Percentiles rank a stretch among this genome's conserved stretches.
Conservation (phyloP, 1,140 invertebrate genomes). For the Megalopta genalis region DNA sequence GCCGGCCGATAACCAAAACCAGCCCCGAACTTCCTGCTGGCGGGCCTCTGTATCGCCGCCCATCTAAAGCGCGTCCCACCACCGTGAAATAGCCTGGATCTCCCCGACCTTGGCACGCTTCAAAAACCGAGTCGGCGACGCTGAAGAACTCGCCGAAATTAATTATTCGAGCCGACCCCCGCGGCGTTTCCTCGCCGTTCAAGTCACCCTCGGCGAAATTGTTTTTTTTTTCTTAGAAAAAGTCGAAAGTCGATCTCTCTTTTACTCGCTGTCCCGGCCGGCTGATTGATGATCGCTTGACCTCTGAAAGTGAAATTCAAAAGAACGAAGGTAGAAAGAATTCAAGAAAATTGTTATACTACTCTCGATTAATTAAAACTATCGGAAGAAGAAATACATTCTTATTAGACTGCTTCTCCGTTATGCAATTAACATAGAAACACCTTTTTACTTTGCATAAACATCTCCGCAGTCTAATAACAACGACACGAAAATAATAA, state of each 20-base stretch:
- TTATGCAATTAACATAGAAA: no score
- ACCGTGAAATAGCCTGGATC: slow-evolving; percentile 40
- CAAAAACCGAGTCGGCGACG: slow-evolving; percentile 15
- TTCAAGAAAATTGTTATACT: no score
- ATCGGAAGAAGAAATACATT: no score
- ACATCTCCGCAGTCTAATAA: no score
- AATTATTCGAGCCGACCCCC: slow-evolving; percentile 27
- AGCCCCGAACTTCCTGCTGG: slow-evolving; percentile 17
- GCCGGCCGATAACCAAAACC: slow-evolving; percentile 36
- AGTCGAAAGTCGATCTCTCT: no score
- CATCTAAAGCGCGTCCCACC: slow-evolving; percentile 35
- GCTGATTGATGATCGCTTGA: neutral
- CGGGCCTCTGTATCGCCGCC: neutral
- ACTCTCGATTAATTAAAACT: no score
- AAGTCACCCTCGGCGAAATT: neutral
- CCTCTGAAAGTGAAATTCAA: no score
- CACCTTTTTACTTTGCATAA: no score
- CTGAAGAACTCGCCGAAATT: slow-evolving; percentile 27
- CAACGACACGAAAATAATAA: no score
- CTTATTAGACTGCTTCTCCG: no score
- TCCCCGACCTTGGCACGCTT: slow-evolving; percentile 45
- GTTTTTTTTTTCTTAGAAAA: neutral
- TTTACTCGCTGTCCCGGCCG: neutral
- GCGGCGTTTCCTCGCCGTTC: neutral
- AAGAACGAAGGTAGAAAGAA: no score